Conservation (phyloP, 1,140 invertebrate species). For the Drosophila truncata region DNA sequence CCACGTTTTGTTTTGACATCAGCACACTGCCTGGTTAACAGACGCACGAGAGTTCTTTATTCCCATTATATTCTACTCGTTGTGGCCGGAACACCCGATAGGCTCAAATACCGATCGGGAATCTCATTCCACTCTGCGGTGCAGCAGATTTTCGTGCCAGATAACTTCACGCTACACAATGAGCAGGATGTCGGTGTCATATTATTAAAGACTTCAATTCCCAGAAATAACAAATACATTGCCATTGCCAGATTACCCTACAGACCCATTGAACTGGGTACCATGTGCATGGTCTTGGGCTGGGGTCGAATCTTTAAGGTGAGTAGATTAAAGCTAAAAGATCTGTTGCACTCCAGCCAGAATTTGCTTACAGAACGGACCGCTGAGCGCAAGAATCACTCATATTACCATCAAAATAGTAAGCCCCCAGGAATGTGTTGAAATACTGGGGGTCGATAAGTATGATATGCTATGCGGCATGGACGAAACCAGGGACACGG, state of each 20-base stretch:
- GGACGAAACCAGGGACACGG: rapidly evolving
- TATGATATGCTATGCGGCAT: slow-evolving; percentile 48
- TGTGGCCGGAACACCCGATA: slow-evolving; percentile 43
- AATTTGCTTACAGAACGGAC: neutral
- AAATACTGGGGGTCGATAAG: neutral
- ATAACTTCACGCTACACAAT: slow-evolving; percentile 50
- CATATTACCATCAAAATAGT: neutral
- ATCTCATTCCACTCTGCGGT: slow-evolving; percentile 24
- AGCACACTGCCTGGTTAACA: slow-evolving; percentile 36
- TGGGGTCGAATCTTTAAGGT: slow-evolving; percentile 53
- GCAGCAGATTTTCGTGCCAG: slow-evolving; percentile 9
- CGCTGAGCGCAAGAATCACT: neutral
- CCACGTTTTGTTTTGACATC: slow-evolving; percentile 29
- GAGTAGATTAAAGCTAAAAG: neutral
- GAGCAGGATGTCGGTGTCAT: slow-evolving; percentile 45
- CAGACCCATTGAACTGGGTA: neutral
- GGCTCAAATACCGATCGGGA: slow-evolving; percentile 11
- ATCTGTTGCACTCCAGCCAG: neutral
- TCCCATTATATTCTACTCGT: slow-evolving; percentile 19
- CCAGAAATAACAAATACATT: slow-evolving; percentile 11
- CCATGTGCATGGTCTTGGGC: slow-evolving; percentile 24
- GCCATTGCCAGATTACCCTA: slow-evolving; percentile 1
- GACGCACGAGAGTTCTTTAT: slow-evolving; percentile 16
- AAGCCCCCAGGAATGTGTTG: rapidly evolving
- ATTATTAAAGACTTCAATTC: neutral